A percentile compares a stretch with the other conserved stretches of the same genome.
These are phyloP conservation scores for Ciconia boyciana DNA, from an alignment of 2,113 vertebrate species.

Conservation along the genomic window DNA sequence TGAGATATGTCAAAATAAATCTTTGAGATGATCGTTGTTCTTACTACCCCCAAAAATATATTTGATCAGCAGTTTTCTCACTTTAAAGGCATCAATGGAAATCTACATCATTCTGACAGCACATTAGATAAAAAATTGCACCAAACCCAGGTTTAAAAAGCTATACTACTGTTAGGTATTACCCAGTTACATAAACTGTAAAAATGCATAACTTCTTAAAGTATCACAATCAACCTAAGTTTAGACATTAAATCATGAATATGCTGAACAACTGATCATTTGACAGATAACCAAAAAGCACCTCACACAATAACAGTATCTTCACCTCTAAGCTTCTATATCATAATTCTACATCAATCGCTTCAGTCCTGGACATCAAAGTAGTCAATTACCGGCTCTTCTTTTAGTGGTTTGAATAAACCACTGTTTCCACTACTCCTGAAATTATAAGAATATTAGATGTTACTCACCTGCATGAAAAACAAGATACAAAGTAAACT, in stretches of 20 bases:
- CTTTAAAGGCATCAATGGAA: not conserved
- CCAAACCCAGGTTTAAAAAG: not conserved
- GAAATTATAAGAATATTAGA: slow-evolving; percentile 59
- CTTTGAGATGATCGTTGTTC: not conserved
- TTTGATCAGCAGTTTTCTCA: not conserved
- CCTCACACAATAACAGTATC: not conserved
- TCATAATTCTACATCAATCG: not conserved
- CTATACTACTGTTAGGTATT: not conserved
- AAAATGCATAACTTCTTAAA: not conserved
- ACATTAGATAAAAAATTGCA: slow-evolving; percentile 3
- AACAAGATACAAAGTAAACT: not conserved
- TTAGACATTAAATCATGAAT: not conserved
- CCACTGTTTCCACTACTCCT: slow-evolving; percentile 74
- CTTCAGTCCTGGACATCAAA: slow-evolving; percentile 95
- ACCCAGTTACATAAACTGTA: not conserved
- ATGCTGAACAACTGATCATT: not conserved
- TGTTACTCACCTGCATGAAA: not conserved
- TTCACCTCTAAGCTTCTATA: not conserved
- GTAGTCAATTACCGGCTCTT: slow-evolving; percentile 91
- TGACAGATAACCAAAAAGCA: not conserved
- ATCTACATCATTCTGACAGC: not conserved
- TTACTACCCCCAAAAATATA: not conserved
- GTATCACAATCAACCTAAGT: not conserved
- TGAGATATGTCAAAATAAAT: not conserved
- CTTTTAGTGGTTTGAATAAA: slow-evolving; percentile 83